Percentiles rank a stretch among this genome's conserved stretches.
These are phyloP conservation scores for Drosophila barbarae DNA, from an alignment of 2,888 invertebrate genomes.

Conservation along the genomic window DNA sequence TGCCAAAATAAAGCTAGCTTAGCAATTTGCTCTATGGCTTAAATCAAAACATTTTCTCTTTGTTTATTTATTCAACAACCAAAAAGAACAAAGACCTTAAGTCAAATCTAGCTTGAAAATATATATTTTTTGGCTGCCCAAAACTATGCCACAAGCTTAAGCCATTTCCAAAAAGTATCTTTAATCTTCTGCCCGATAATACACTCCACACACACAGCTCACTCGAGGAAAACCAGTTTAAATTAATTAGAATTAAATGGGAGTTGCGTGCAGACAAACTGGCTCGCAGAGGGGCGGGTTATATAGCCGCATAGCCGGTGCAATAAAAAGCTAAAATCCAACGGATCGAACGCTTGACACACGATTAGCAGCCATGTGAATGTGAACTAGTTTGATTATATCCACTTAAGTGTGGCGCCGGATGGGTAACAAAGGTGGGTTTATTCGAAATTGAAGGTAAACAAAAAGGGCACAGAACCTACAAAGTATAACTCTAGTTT, in stretches of 20 bases:
- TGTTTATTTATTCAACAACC: conserved; percentile 3
- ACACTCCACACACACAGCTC: conserved; percentile 11
- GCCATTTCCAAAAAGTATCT: background rate
- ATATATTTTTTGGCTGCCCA: conserved; percentile 4
- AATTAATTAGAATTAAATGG: conserved; percentile 25
- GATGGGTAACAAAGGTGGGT: conserved; percentile 41
- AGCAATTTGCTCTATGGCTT: background rate
- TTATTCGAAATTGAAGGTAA: conserved; percentile 58
- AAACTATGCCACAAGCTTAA: conserved; percentile 43
- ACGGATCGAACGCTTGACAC: conserved; percentile 13
- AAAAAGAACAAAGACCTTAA: background rate
- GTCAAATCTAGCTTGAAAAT: conserved; percentile 10
- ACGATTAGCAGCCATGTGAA: conserved; percentile 12
- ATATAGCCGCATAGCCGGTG: conserved; percentile 25
- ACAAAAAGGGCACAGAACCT: conserved; percentile 29
- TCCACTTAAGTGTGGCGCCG: conserved; percentile 32
- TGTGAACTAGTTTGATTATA: conserved; percentile 27
- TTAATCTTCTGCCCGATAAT: conserved; percentile 20
- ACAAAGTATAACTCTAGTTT: background rate
- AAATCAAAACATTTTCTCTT: background rate
- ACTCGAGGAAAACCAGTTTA: conserved; percentile 50
- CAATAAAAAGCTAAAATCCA: conserved; percentile 56
- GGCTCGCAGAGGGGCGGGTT: conserved; percentile 16
- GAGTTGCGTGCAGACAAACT: conserved; percentile 28
- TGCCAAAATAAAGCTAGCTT: background rate